phyloP scores from a whole-genome alignment of 2,113 vertebrate species.

The Smithornis capensis region DNA sequence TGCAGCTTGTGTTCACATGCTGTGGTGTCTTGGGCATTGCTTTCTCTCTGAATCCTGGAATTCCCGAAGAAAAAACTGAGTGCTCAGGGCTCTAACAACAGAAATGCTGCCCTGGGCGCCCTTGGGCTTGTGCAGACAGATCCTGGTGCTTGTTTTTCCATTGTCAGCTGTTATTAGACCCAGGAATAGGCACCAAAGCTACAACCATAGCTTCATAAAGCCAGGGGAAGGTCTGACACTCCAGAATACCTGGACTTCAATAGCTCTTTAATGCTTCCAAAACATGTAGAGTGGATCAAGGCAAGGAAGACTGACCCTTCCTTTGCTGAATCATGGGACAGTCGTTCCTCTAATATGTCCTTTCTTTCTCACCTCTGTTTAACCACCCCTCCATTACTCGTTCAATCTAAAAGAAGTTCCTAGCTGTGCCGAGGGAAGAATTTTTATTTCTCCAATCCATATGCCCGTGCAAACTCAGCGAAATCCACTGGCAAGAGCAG shows the following conservation, averaged over 20 bases:
- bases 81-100: neutral
- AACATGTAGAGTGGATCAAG: neutral
- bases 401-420: neutral
- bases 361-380: neutral
- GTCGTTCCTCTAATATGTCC: neutral
- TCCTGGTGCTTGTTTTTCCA: neutral
- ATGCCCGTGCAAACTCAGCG: constrained; percentile 22
- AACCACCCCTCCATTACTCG: neutral
- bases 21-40: rapidly evolving
- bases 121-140: neutral
- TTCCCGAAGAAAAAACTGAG: rapidly evolving
- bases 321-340: neutral
- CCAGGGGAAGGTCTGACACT: neutral
- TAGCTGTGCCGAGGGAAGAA: neutral
- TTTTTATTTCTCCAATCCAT: constrained; percentile 41
- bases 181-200: neutral
- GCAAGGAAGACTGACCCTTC: neutral
- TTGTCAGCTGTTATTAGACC: neutral
- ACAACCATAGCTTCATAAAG: neutral
- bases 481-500: neutral
- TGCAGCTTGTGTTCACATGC: neutral
- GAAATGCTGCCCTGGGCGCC: neutral
- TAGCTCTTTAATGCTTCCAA: neutral
- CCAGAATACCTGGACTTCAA: neutral
- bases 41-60: neutral